Base-by-base conservation (phyloP, 2,797 vertebrate species). In the Aphelocoma californica region DNA sequence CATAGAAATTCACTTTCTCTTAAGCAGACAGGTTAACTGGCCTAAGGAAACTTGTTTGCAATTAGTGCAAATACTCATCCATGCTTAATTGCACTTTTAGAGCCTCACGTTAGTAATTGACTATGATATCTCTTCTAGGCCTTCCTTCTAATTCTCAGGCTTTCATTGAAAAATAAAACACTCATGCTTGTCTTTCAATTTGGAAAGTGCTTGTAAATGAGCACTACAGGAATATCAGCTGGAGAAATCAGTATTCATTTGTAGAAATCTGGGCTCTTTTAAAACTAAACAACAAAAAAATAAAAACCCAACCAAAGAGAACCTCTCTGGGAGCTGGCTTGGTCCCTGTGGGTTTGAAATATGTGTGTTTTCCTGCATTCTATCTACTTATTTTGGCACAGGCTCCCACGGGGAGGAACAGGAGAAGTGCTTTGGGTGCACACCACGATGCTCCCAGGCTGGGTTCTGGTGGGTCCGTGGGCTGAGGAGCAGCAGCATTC, bases 341-440 rank as follows among this genome's bases (percentile, higher is more conserved):
- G 13, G 18, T 73, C 53, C 44, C 91, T 23, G 31, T 54, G 53
- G 57, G 10, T 64, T 80, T 51, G 79, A 44, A 83, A 66, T 11
- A 7, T 1, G 0, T 32, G n/a, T 47, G 15, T 81, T 85, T 50
- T 10, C 23, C 7, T 73, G n/a, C 18, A 28, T 58, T 48, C 56
- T 70, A 4, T 44, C 36, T 57, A 40, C 74, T 48, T 10, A 6
- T 73, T 88, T 74, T 64, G 19, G 56, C 17, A 29, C 14, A 21
- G 40, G 44, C 34, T 88, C 40, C 79, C 0, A 0, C 0, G 0
- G 66, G 1, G 23, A 53, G 53, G 67, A 80, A 1, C 31, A 57
- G 70, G 74, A 45, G 45, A 10, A 0, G 4, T 15, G 51, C 50
- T 69, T 12, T 38, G 69, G 50, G 56, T 25, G 58, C n/a, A 8